Evolutionary conservation across 2,888 invertebrate species (phyloP).

Genomic region (Patella pellucida): DNA sequence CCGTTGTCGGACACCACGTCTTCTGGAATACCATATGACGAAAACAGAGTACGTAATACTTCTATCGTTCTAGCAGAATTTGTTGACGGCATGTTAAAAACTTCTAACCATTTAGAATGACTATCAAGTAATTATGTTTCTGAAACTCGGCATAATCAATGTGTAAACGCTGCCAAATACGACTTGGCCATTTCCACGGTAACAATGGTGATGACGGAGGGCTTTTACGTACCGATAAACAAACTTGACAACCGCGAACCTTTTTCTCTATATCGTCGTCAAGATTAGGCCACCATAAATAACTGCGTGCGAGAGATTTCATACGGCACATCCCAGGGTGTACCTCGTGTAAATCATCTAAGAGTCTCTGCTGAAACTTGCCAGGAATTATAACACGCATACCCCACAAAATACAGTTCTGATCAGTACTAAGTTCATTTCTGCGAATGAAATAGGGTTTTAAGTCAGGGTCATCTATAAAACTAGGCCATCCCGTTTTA

Average conservation of each 20-base stretch:
- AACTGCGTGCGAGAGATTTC: constrained; percentile 40
- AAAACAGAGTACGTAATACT: background rate
- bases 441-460: constrained; percentile 13
- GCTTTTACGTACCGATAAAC: constrained; percentile 32
- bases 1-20: too few species aligned
- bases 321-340: constrained; percentile 42
- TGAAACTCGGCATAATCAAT: constrained; percentile 45
- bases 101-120: background rate
- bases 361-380: background rate
- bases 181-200: constrained; percentile 47
- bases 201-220: constrained; percentile 44
- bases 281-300: constrained; percentile 44
- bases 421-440: constrained; percentile 27
- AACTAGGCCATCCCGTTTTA: constrained; percentile 13
- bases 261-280: constrained; percentile 31
- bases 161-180: constrained; percentile 51
- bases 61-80: background rate
- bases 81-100: background rate
- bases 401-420: constrained; percentile 36
- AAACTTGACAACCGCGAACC: constrained; percentile 29
- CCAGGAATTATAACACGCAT: constrained; percentile 9
- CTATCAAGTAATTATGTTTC: background rate
- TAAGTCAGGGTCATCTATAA: constrained; percentile 13
- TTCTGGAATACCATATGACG: background rate
- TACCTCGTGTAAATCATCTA: constrained; percentile 26